These are phyloP conservation scores for Pipistrellus pygmaeus DNA, from an alignment of 2,797 vertebrate genomes.

Conservation along the genomic window DNA sequence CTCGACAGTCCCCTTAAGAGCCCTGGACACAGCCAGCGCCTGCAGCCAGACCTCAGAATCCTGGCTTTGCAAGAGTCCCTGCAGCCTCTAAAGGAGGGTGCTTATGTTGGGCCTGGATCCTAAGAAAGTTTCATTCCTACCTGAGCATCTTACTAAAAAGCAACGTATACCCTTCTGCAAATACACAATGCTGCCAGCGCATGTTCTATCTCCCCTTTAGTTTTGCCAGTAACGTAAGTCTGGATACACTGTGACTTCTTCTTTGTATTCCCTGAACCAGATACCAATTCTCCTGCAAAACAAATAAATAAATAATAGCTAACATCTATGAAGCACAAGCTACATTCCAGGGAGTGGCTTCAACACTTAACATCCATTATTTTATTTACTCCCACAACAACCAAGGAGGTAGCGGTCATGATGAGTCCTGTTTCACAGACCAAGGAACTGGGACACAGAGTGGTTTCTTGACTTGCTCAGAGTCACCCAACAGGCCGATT, in stretches of 20 bases:
- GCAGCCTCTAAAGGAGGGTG: neutral
- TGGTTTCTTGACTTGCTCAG: neutral
- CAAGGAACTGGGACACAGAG: neutral
- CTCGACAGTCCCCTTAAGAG: neutral
- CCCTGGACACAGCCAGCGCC: neutral
- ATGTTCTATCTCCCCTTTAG: neutral
- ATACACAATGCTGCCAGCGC: neutral
- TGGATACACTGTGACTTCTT: neutral
- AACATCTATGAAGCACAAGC: neutral
- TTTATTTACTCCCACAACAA: neutral
- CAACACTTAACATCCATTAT: neutral
- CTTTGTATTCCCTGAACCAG: neutral
- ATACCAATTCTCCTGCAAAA: neutral
- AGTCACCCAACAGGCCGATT: neutral
- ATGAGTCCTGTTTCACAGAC: slow-evolving; percentile 11
- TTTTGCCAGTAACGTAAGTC: neutral
- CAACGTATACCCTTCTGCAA: neutral
- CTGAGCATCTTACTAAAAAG: neutral
- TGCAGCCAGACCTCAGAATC: neutral
- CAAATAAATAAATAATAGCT: neutral
- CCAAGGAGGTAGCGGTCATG: neutral
- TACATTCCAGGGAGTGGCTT: neutral
- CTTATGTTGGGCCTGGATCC: neutral
- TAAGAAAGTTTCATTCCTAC: neutral
- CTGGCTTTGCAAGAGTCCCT: neutral